phyloP scores from a whole-genome alignment of 1,140 invertebrate species.

The Drosophila mojavensis region DNA sequence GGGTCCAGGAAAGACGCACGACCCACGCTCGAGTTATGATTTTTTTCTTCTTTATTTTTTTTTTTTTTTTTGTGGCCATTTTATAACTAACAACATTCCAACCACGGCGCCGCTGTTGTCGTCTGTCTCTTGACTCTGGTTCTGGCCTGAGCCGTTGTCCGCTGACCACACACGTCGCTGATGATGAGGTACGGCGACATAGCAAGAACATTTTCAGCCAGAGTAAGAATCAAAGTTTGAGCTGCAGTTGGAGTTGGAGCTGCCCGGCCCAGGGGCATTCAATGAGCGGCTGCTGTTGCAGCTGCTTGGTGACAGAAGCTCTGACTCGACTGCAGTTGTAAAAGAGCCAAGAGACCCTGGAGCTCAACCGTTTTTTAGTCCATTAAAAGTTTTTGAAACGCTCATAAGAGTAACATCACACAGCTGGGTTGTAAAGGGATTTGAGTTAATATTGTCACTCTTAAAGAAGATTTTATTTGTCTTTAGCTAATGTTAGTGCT shows the following conservation, averaged over 20 bases:
- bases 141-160: background rate
- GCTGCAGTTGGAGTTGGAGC: slow-evolving; percentile 4
- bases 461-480: too few relatives aligned
- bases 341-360: slow-evolving; percentile 23
- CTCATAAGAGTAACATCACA: background rate
- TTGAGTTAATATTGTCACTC: too few relatives aligned
- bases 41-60: slow-evolving; percentile 40
- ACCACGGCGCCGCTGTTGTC: slow-evolving; percentile 43
- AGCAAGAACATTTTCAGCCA: background rate
- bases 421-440: too few relatives aligned
- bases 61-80: slow-evolving; percentile 66
- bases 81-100: slow-evolving; percentile 82
- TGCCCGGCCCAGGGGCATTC: slow-evolving; percentile 23
- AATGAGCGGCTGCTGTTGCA: slow-evolving; percentile 4
- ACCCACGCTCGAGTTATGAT: slow-evolving; percentile 79
- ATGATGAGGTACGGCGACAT: slow-evolving; percentile 46
- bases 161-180: slow-evolving; percentile 66
- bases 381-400: slow-evolving; percentile 34
- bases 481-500: too few relatives aligned
- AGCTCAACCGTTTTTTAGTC: slow-evolving; percentile 21
- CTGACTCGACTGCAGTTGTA: slow-evolving; percentile 21
- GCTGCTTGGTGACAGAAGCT: slow-evolving; percentile 39
- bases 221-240: background rate
- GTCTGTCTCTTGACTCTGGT: slow-evolving; percentile 24
- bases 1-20: slow-evolving; percentile 44